Conservation (phyloP, 2,888 invertebrate species). For the Callyntrura sp. region DNA sequence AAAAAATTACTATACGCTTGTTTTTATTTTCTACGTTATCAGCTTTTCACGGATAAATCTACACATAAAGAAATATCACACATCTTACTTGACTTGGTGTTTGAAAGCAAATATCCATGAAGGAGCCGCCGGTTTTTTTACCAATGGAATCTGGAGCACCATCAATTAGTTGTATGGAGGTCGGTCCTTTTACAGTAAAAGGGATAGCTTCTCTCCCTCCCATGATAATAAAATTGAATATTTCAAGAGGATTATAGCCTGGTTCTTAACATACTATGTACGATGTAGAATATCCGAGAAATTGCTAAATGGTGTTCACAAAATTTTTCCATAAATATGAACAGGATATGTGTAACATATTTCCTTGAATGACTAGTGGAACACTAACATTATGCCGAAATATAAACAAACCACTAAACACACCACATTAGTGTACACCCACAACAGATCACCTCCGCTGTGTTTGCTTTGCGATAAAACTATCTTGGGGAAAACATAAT, state of each 20-base stretch:
- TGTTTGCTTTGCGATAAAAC: too few species aligned
- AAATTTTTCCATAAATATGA: not conserved
- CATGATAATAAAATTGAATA: constrained; percentile 8
- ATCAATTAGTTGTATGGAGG: constrained; percentile 77
- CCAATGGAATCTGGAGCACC: constrained; percentile 58
- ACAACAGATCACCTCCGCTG: too few species aligned
- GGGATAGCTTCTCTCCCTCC: constrained; percentile 80
- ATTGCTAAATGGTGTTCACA: too few species aligned
- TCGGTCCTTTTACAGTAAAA: constrained; percentile 83
- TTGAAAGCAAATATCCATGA: constrained; percentile 82
- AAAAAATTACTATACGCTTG: too few species aligned
- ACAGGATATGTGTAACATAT: not conserved
- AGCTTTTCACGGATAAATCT: too few species aligned
- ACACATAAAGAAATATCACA: too few species aligned
- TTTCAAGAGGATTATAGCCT: not conserved
- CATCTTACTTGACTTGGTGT: constrained; percentile 80
- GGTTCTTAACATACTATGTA: not conserved
- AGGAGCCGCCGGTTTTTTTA: constrained; percentile 78
- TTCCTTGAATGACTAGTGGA: not conserved
- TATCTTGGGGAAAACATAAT: too few species aligned
- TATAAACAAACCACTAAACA: not conserved
- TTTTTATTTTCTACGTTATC: too few species aligned
- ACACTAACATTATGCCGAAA: too few species aligned
- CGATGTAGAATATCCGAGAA: too few species aligned
- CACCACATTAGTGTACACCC: too few species aligned